Base-by-base conservation (phyloP, 2,888 invertebrate species). In the Hirtodrosophila alboralis region DNA sequence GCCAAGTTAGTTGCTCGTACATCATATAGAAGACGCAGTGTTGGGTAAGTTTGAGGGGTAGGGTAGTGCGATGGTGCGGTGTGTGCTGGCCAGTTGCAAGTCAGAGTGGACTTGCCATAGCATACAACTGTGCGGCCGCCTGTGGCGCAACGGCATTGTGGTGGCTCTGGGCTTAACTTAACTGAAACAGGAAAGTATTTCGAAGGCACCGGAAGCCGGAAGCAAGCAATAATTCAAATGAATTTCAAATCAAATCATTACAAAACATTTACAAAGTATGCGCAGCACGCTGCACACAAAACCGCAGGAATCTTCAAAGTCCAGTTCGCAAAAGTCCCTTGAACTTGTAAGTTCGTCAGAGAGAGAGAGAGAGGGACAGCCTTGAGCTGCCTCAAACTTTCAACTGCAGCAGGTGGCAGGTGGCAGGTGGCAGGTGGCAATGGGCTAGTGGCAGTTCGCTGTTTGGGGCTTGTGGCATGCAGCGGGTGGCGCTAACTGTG, bases 221-320 rank as follows among this genome's bases (percentile, higher is more conserved):
- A 89, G 87, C 79, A 87, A 87, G 87, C 88, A 88, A 88, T 88
- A 89, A 88, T 86, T 88, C 88, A 88, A 88, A 88, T 87, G 86
- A 89, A 88, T 89, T 88, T 85, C 84, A 88, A 87, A 87, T 88
- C 87, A 87, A 89, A 89, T 89, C 88, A 87, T 85, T 87, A 77
- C 88, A 75, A 81, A 85, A 79, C 81, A 83, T 85, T 74, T 87
- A 80, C 77, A 86, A 84, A 86, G 85, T 84, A 84, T 84, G 73
- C 78, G 78, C 75, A 63, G 71, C 71, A 83, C 78, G 81, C 62
- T 68, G 81, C 78, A 81, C 78, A 81, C 75, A 77, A 79, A 83
- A 70, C 80, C 84, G 79, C 83, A 79, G 73, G 70, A 68, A 53
- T 75, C 69, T 27, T 30, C 48, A 53, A 31, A 34, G 9, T 13